Conservation (phyloP, 2,888 invertebrate genomes). For the Eurytoma adleriae region DNA sequence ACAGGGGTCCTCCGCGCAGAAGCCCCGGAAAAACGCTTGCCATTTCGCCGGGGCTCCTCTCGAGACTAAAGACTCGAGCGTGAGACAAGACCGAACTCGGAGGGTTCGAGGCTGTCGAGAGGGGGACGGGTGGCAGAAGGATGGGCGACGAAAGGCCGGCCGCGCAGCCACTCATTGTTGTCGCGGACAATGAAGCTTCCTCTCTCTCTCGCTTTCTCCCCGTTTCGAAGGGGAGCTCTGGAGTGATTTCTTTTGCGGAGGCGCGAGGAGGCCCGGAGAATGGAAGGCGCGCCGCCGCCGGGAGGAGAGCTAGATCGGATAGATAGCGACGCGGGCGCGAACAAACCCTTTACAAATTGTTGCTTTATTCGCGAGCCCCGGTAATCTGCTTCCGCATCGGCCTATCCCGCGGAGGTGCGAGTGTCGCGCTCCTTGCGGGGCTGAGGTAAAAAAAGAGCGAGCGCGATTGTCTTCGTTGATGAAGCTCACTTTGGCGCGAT, state of each 20-base stretch:
- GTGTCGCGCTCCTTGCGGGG: slow-evolving; percentile 28
- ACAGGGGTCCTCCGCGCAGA: slow-evolving; percentile 2
- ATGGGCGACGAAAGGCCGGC: slow-evolving; percentile 1
- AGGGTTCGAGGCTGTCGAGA: slow-evolving; percentile 11
- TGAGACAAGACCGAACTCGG: not conserved
- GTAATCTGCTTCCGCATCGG: slow-evolving; percentile 49
- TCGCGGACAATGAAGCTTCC: slow-evolving; percentile 56
- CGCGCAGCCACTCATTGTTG: slow-evolving; percentile 57
- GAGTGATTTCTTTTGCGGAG: not conserved
- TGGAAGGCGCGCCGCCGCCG: not conserved
- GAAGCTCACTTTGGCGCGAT: not conserved
- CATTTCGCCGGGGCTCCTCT: slow-evolving; percentile 21
- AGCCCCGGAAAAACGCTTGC: slow-evolving; percentile 32
- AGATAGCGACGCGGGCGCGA: slow-evolving; percentile 31
- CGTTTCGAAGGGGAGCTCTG: not conserved
- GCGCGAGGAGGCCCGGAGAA: not conserved
- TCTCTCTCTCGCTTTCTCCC: slow-evolving; percentile 8
- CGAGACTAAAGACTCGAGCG: slow-evolving; percentile 45
- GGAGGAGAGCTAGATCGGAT: slow-evolving; percentile 42
- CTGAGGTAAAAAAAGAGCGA: too few relatives aligned
- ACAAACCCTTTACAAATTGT: slow-evolving; percentile 52
- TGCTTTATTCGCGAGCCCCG: slow-evolving; percentile 32
- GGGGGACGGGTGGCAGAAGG: not conserved
- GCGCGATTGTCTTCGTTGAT: not conserved
- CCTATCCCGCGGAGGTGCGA: slow-evolving; percentile 19